Percentiles rank a stretch among this genome's conserved stretches.
phyloP scores from a whole-genome alignment of 2,113 vertebrate genomes.

The Baryphthengus martii region DNA sequence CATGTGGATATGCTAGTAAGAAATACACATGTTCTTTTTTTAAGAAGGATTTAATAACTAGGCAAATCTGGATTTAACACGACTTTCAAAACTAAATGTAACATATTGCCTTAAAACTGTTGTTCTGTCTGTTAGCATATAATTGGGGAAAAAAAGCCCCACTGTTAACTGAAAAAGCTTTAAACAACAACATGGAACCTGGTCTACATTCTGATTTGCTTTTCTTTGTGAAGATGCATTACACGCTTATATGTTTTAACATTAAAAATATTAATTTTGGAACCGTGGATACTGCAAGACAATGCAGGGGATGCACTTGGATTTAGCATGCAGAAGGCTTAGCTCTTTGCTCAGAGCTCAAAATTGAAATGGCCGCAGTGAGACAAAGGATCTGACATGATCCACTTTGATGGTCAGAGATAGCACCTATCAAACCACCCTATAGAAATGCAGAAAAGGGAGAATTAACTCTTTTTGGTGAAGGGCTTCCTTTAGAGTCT shows the following conservation, averaged over 20 bases:
- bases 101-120: neutral
- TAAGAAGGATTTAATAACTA: neutral
- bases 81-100: neutral
- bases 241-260: neutral
- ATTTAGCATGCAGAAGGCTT: neutral
- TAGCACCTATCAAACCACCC: neutral
- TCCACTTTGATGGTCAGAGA: neutral
- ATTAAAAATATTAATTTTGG: neutral
- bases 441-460: neutral
- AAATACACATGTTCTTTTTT: neutral
- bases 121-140: neutral
- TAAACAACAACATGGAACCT: neutral
- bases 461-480: neutral
- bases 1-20: neutral
- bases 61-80: neutral
- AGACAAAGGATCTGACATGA: neutral
- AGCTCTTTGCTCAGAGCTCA: neutral
- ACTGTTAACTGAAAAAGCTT: neutral
- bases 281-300: neutral
- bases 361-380: neutral
- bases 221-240: neutral
- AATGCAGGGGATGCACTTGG: neutral
- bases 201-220: neutral
- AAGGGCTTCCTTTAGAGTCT: neutral
- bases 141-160: neutral